Evolutionary conservation across 2,113 vertebrate genomes (phyloP), one percentile per base, ranked within the genome.

Genomic region (Clarias magur): DNA sequence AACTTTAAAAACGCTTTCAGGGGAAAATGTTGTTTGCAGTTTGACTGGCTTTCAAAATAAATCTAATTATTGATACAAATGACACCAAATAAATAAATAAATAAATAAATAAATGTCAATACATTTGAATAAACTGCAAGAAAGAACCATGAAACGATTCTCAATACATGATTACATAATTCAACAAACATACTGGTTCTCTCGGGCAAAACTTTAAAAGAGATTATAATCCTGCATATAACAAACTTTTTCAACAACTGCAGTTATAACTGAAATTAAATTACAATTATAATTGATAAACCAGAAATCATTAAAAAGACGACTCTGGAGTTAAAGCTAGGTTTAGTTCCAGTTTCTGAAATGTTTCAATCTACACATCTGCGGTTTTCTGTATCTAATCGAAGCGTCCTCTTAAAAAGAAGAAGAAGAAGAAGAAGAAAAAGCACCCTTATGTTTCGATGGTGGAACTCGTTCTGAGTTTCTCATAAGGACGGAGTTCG

Each of bases 401-500:
- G 4, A n/a, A 87, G 7, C 3, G 42, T 87, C 86, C 80, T 87
- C 59, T 27, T 76, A 63, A 87, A 76, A 23, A 63, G n/a, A 59
- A 76, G 10, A 19, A 1, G 17, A 17, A 7, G 16, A 15, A 16
- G n/a, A 65, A n/a, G 2, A 23, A 23, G 2, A 25, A 25, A 6
- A 23, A 62, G 2, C 2, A 62, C 23, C 4, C 53, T 5, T 78
- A 10, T 73, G 21, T 42, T 38, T n/a, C 30, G 11, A 7, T n/a
- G 83, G 63, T 1, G 38, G 30, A 27, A 53, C 56, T 10, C 57
- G 30, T 25, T 23, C 42, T 48, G 9, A 21, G n/a, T 19, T 79
- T 19, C 54, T 84, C 53, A 48, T 72, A 15, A 60, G 56, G 57
- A n/a, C 7, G 56, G n/a, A n/a, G 83, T 42, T 38, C 60, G 27